Base-by-base conservation (phyloP, 2,888 invertebrate species). In the Lutraria lutraria region DNA sequence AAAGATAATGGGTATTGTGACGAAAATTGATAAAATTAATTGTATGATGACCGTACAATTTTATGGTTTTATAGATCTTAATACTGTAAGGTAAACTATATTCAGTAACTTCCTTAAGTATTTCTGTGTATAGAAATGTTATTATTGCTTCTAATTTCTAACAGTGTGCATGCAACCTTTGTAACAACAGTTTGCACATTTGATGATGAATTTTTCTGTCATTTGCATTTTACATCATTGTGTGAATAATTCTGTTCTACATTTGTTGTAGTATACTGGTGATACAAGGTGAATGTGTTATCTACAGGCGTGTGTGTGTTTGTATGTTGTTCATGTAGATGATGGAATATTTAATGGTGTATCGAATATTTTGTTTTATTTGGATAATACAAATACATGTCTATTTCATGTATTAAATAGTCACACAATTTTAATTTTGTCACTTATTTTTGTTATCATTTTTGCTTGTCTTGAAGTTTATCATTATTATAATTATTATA, bases 381-480 rank as follows among this genome's bases (percentile, higher is more conserved):
- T 68, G 63, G 25, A 68, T 2, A 43, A 43, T 43, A 43, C 8
- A 8, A 68, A 68, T 68, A 68, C 63, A 68, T 68, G 63, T 25
- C 6, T 68, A 6, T n/a, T 25, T 25, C 63, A 68, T 68, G 63
- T 68, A n/a, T 68, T 13, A 60, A 68, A 68, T 68, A 68, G 63
- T 68, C 76, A 76, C 76, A 76, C 34, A 76, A 0, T 72, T 72
- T 31, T 31, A 31, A 76, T 25, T 76, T 76, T 76, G 34, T 76
- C 76, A 34, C 76, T 76, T 76, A 19, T 76, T 76, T 76, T 76
- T 76, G 76, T 76, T 76, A 76, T 76, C 31, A 76, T 31, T 31
- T 76, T 76, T 76, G 76, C 29, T 76, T 25, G 63, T 63, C 63
- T 63, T 63, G 63, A 25, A 63, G 63, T 63, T 63, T 76, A 76